Conservation (phyloP, 2,113 vertebrate genomes). For the Python bivittatus region DNA sequence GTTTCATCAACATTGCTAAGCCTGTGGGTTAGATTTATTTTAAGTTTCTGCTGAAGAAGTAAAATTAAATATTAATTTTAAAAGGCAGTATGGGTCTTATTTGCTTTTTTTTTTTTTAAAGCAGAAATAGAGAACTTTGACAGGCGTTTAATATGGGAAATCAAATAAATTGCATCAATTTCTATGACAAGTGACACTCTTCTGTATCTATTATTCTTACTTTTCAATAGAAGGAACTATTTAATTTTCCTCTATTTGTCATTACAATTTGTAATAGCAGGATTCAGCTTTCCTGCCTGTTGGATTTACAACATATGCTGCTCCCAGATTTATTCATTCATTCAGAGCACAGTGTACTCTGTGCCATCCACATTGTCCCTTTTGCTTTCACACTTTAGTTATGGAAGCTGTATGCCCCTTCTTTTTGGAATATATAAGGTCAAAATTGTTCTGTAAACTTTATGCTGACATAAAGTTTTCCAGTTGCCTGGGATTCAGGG, state of each 20-base stretch:
- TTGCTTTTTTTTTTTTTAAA: neutral
- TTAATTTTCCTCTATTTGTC: neutral
- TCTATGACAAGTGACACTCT: neutral
- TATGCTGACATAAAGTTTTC: conserved; percentile 45
- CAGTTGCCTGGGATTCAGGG: neutral
- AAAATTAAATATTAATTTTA: conserved; percentile 11
- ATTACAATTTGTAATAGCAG: neutral
- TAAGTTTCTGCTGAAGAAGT: conserved; percentile 45
- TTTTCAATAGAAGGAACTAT: neutral
- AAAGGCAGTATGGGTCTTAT: conserved; percentile 28
- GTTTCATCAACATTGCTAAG: conserved; percentile 42
- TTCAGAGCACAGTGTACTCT: neutral
- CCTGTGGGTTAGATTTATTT: conserved; percentile 51
- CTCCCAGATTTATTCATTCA: neutral
- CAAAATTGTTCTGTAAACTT: conserved; percentile 10
- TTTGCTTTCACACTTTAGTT: conserved; percentile 3
- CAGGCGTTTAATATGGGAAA: neutral
- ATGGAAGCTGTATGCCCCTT: neutral
- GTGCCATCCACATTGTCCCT: neutral
- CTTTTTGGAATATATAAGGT: conserved; percentile 41
- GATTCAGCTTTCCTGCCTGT: neutral
- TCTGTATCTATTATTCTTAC: neutral
- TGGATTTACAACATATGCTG: neutral
- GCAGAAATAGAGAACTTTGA: conserved; percentile 25
- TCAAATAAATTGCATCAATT: neutral